Conservation (phyloP, 2,888 invertebrate species). For the Leucophenga montana region DNA sequence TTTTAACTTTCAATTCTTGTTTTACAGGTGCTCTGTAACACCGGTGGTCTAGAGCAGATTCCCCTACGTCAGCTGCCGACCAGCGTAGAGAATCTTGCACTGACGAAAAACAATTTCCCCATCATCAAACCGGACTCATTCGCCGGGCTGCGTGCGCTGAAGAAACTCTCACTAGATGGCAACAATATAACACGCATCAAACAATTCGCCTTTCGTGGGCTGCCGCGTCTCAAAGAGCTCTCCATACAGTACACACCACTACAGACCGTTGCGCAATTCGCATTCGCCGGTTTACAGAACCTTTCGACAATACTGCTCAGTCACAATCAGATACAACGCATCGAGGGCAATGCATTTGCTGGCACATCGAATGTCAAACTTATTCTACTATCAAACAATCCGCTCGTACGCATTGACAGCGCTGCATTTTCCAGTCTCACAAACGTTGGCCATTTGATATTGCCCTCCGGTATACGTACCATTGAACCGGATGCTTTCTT, state of each 20-base stretch:
- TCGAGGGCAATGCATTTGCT: slow-evolving; percentile 87
- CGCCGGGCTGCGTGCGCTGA: slow-evolving; percentile 83
- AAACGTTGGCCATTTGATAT: slow-evolving; percentile 86
- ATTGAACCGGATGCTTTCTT: slow-evolving; percentile 88
- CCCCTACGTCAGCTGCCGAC: slow-evolving; percentile 83
- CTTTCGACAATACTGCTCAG: slow-evolving; percentile 81
- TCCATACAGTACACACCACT: slow-evolving; percentile 91
- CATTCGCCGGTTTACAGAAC: slow-evolving; percentile 88
- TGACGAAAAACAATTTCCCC: slow-evolving; percentile 89
- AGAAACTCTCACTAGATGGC: slow-evolving; percentile 87
- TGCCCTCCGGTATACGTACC: slow-evolving; percentile 85
- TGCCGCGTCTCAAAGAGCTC: slow-evolving; percentile 84
- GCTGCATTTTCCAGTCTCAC: slow-evolving; percentile 89
- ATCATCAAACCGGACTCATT: slow-evolving; percentile 88
- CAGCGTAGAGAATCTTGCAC: slow-evolving; percentile 87
- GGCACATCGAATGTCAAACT: slow-evolving; percentile 88
- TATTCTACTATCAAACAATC: slow-evolving; percentile 88
- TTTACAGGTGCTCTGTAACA: slow-evolving; percentile 88
- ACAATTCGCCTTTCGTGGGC: slow-evolving; percentile 88
- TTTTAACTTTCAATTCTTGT: too few relatives aligned
- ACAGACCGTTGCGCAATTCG: slow-evolving; percentile 84
- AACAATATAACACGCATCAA: slow-evolving; percentile 89
- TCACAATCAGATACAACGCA: slow-evolving; percentile 81
- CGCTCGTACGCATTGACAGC: slow-evolving; percentile 84
- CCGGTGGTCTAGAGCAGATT: slow-evolving; percentile 85